These are phyloP conservation scores for Pteruthius melanotis DNA, from an alignment of 2,113 vertebrate genomes.

Conservation along the genomic window DNA sequence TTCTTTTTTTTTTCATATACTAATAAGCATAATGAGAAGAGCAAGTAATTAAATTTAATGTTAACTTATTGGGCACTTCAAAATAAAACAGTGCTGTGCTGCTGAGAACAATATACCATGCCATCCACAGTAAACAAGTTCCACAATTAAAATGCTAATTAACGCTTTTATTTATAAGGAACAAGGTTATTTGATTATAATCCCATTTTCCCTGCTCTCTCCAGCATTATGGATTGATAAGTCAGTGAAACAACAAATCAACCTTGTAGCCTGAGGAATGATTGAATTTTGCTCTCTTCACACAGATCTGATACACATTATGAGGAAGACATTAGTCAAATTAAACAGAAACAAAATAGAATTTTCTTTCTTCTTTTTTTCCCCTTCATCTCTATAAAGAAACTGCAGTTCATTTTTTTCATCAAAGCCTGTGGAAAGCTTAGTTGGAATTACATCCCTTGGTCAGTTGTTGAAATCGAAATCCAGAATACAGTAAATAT, in stretches of 20 bases:
- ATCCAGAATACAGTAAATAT: neutral
- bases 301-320: neutral
- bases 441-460: neutral
- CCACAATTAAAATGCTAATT: slow-evolving; percentile 51
- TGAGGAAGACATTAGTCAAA: neutral
- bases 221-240: neutral
- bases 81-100: neutral
- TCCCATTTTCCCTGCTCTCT: neutral
- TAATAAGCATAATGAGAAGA: neutral
- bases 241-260: neutral
- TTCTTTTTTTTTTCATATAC: neutral
- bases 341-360: neutral
- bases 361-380: neutral
- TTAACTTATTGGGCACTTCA: neutral
- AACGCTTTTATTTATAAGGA: slow-evolving; percentile 36
- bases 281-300: neutral
- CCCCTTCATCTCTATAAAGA: neutral
- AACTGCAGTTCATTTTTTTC: neutral
- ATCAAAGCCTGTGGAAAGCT: neutral
- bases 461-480: neutral
- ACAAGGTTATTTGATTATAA: slow-evolving; percentile 41
- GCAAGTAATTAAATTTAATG: neutral
- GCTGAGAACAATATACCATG: neutral
- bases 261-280: neutral
- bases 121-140: neutral